Base-by-base conservation (phyloP, 2,888 invertebrate genomes). In the Pollenia griseotomentosa region DNA sequence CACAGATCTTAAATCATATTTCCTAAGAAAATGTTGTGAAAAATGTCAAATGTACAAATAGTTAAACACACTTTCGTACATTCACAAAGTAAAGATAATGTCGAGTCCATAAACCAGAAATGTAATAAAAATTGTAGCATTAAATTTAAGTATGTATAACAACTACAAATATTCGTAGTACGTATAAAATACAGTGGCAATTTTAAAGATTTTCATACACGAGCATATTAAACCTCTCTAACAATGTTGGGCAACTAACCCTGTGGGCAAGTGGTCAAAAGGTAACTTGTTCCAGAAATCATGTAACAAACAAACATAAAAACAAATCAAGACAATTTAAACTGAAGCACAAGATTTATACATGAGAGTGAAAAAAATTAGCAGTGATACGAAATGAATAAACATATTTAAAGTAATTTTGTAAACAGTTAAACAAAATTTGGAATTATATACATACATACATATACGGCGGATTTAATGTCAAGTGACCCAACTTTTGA, bases 271-370 rank as follows among this genome's bases (percentile, higher is more conserved):
- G 44, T 86, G 88, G 77, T 86, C 65, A 78, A 71, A 79, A 83
- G 77, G 85, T 75, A 82, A 87, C 86, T 65, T 88, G 86, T 88
- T 85, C 51, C 71, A 68, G 53, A 79, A 85, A 68, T 78, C 51
- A 23, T 75, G 79, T 48, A 77, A 46, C 53, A 66, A 19, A 66
- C 51, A 71, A 71, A 53, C 48, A 55, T 55, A 57, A 73, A 78
- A 78, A 68, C 46, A 73, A 85, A 68, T 79, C n/a, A 57, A 85
- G 19, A 66, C 75, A 83, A 85, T 70, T 74, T 83, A 79, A 63
- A 70, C 40, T 59, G 11, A 82, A 68, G 57, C 68, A 55, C 23
- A 66, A 55, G 51, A 83, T n/a, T 16, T 44, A 0, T 40, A 83
- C 75, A 83, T n/a, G 2, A 11, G 11, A 19, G 77, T 4, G 48